phyloP scores from a whole-genome alignment of 2,888 invertebrate genomes.

The Anoncus sp. region DNA sequence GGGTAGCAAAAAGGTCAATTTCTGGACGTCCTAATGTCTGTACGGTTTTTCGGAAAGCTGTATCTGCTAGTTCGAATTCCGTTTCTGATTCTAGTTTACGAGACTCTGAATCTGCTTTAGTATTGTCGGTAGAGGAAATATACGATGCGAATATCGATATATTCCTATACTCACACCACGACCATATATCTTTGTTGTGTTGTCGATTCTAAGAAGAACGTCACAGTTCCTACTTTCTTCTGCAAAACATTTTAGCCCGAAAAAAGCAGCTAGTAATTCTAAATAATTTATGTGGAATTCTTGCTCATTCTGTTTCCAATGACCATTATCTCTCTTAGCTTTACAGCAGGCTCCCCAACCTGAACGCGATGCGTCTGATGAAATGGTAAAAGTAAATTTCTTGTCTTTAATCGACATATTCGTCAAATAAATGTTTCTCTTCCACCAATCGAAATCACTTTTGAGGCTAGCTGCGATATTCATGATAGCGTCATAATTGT shows the following conservation, averaged over 20 bases:
- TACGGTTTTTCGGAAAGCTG: conserved; percentile 10
- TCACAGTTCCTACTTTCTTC: conserved; percentile 32
- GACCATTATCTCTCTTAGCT: conserved; percentile 26
- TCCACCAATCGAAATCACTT: conserved; percentile 32
- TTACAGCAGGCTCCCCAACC: conserved; percentile 35
- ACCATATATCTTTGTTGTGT: conserved; percentile 59
- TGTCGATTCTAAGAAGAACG: conserved; percentile 54
- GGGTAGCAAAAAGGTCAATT: conserved; percentile 65
- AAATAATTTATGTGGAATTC: conserved; percentile 47
- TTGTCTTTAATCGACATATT: neutral
- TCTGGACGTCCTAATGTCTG: conserved; percentile 48
- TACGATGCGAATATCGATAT: conserved; percentile 58
- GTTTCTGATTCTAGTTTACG: conserved; percentile 49
- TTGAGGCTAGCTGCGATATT: no score
- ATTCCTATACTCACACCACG: conserved; percentile 54
- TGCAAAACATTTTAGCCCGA: conserved; percentile 61
- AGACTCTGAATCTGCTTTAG: conserved; percentile 46
- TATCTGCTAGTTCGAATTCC: conserved; percentile 31
- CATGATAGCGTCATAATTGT: neutral
- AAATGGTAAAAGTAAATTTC: conserved; percentile 1
- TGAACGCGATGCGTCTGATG: conserved; percentile 6
- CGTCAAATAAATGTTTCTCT: neutral
- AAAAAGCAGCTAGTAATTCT: conserved; percentile 56
- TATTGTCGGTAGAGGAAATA: conserved; percentile 9
- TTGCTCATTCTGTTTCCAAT: conserved; percentile 44